phyloP scores from a whole-genome alignment of 2,888 invertebrate species.

The Drosophila buzzatii region DNA sequence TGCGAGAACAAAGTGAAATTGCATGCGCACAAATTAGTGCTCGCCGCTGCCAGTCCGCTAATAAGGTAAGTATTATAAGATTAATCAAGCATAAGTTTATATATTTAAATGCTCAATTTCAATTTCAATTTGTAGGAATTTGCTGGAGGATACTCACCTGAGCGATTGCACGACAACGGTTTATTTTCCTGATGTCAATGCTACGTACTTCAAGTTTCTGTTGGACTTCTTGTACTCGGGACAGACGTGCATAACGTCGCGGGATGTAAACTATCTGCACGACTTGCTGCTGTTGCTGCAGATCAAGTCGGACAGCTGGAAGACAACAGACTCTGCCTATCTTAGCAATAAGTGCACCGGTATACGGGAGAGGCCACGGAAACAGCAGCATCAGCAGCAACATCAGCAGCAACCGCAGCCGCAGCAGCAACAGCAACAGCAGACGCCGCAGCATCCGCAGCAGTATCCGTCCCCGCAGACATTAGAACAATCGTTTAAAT shows the following conservation, averaged over 20 bases:
- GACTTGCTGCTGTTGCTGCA: slow-evolving; percentile 93
- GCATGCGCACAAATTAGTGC: slow-evolving; percentile 93
- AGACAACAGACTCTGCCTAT: slow-evolving; percentile 86
- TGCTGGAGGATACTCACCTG: slow-evolving; percentile 90
- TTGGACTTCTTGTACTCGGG: slow-evolving; percentile 94
- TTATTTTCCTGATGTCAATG: slow-evolving; percentile 93
- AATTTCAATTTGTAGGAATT: slow-evolving; percentile 85
- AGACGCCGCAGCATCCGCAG: background rate
- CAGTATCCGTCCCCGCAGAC: slow-evolving; percentile 59
- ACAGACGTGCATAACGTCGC: slow-evolving; percentile 88
- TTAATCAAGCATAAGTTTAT: no score
- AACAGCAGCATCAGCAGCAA: slow-evolving; percentile 33
- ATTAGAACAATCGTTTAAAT: slow-evolving; percentile 67
- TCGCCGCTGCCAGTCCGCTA: slow-evolving; percentile 94
- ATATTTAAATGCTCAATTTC: no score
- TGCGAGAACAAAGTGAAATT: slow-evolving; percentile 94
- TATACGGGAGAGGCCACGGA: slow-evolving; percentile 60
- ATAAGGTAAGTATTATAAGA: slow-evolving; percentile 87
- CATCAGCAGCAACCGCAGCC: background rate
- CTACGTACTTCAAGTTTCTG: slow-evolving; percentile 92
- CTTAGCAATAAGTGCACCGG: slow-evolving; percentile 66
- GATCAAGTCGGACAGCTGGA: slow-evolving; percentile 93
- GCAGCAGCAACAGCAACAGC: background rate
- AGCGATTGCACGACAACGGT: slow-evolving; percentile 91
- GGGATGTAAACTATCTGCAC: slow-evolving; percentile 92